Conservation (phyloP, 2,113 vertebrate species). For the Tringa solitaria region DNA sequence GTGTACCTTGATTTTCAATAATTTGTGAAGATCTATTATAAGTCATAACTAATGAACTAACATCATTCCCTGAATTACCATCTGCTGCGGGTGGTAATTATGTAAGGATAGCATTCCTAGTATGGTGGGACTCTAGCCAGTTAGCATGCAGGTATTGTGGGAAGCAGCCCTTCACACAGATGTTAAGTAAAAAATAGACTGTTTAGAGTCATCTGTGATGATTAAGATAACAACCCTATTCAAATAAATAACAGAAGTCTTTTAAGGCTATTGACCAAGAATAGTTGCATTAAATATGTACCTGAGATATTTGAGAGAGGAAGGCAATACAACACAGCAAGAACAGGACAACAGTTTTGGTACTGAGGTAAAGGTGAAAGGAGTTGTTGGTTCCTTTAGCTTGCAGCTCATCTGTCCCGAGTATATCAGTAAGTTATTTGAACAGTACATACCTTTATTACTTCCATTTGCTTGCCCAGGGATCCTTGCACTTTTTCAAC, state of each 20-base stretch:
- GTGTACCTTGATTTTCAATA: not conserved
- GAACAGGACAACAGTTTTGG: not conserved
- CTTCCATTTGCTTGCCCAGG: not conserved
- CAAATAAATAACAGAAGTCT: constrained; percentile 25
- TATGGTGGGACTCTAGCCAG: not conserved
- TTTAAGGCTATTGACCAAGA: not conserved
- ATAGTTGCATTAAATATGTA: not conserved
- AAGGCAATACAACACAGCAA: not conserved
- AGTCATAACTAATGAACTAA: constrained; percentile 26
- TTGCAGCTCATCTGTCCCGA: not conserved
- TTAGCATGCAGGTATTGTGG: constrained; percentile 32
- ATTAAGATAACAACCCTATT: not conserved
- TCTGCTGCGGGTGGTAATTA: constrained; percentile 48
- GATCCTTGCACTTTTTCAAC: not conserved
- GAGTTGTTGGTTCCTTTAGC: not conserved
- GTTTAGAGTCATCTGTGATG: not conserved
- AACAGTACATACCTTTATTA: not conserved
- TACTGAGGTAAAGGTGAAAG: not conserved
- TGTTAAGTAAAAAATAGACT: constrained; percentile 48
- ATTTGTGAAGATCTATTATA: not conserved
- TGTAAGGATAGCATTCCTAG: constrained; percentile 20
- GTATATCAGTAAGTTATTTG: not conserved
- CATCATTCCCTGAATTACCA: not conserved
- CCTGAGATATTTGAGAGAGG: not conserved
- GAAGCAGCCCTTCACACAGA: constrained; percentile 50